Evolutionary conservation across 2,113 vertebrate genomes (phyloP), one percentile per base, ranked within the genome.

Genomic region (human (Homo sapiens)): DNA sequence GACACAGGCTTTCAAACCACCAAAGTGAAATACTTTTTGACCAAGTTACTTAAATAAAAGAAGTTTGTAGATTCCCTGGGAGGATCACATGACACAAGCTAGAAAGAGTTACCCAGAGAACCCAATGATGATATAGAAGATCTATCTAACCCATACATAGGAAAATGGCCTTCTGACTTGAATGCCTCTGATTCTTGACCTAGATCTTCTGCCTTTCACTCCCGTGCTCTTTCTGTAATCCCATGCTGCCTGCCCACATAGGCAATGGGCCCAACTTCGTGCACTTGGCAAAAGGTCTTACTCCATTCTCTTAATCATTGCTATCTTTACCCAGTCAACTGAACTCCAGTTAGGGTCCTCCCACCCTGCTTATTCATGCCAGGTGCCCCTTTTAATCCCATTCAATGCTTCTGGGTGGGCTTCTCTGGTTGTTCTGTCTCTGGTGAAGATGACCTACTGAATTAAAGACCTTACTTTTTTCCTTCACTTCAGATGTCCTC

Each of bases 41-140:
- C 14, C 14, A 94, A 95, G 16, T 92, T 45, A 85, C 43, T 93
- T 95, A 81, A 64, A n/a, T 94, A 80, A 23, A 86, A 95, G 23
- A 89, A 25, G 20, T 78, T 48, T 57, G 43, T 87, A 40, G 23
- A 70, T 64, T 78, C 12, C 27, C n/a, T 92, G 32, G 23, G 11
- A 95, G 59, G 43, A 38, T 86, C 73, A 94, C 43, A 10, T 93
- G 18, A 89, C 2, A 81, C n/a, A 90, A 96, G 25, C 6, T 93
- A 81, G 13, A 83, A 87, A 91, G 30, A 68, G 11, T 50, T 95
- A 80, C 27, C 22, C 27, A 48, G 25, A 3, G 17, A 72, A 9
- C 40, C 80, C 89, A 64, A 85, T 93, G 25, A 81, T 50, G 16
- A 88, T 64, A 90, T 2, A n/a, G 55, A 50, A 83, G 48, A 88